Conservation (phyloP, 1,140 invertebrate species). For the Heliconius eleuchia region DNA sequence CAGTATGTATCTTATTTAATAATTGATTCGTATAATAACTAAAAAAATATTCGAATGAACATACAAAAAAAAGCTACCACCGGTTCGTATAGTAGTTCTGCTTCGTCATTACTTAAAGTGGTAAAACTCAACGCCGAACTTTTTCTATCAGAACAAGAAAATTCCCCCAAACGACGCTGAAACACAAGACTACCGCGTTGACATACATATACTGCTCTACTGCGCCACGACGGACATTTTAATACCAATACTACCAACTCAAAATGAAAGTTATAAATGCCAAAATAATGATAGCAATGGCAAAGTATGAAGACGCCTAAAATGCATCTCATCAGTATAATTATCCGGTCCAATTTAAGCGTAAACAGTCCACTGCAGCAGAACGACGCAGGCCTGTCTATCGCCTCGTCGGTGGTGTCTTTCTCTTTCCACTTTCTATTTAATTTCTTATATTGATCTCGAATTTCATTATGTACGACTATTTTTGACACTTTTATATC, state of each 20-base stretch:
- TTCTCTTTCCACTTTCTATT: neutral
- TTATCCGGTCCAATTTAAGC: slow-evolving; percentile 30
- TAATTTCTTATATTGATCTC: neutral
- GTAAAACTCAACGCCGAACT: too few species aligned
- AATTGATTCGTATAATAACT: too few species aligned
- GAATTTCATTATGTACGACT: neutral
- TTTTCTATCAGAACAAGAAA: too few species aligned
- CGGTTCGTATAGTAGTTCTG: too few species aligned
- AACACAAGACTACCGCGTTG: too few species aligned
- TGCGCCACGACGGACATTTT: too few species aligned
- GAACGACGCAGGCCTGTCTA: neutral
- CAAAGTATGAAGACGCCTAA: slow-evolving; percentile 31
- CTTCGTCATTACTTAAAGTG: too few species aligned
- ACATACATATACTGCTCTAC: too few species aligned
- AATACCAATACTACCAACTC: neutral
- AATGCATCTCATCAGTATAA: slow-evolving; percentile 26
- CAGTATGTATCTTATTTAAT: too few species aligned
- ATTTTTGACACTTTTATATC: neutral
- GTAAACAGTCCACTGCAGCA: neutral
- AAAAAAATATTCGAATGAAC: too few species aligned
- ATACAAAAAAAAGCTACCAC: too few species aligned
- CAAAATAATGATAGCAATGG: neutral
- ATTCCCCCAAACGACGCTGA: too few species aligned
- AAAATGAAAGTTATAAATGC: neutral
- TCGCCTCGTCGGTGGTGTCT: neutral